phyloP scores from a whole-genome alignment of 2,888 invertebrate genomes.

The Corythucha ciliata region DNA sequence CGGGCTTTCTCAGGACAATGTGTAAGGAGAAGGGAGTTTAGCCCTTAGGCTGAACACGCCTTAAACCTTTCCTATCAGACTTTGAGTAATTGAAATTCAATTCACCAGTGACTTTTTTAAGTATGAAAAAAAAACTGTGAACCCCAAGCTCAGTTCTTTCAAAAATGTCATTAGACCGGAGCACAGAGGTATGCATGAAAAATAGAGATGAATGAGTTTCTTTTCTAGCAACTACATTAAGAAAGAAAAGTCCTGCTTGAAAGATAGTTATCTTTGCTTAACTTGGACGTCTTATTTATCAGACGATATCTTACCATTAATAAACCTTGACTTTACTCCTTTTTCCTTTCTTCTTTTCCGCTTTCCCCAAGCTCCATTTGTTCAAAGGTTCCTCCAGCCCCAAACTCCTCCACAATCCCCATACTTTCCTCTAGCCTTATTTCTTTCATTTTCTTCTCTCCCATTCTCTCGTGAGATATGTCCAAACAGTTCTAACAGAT shows the following conservation, averaged over 20 bases:
- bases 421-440: not conserved
- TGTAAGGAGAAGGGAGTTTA: no score
- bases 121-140: no score
- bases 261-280: slow-evolving; percentile 21
- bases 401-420: slow-evolving; percentile 3
- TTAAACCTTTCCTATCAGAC: no score
- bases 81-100: no score
- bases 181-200: no score
- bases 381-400: slow-evolving; percentile 11
- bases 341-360: slow-evolving; percentile 3
- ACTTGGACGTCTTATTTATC: slow-evolving; percentile 24
- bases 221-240: not conserved
- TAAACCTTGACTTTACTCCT: slow-evolving; percentile 21
- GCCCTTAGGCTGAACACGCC: no score
- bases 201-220: no score
- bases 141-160: no score
- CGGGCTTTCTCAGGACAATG: no score
- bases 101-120: no score
- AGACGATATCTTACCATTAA: slow-evolving; percentile 27
- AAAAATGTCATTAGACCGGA: no score
- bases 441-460: not conserved
- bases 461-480: slow-evolving; percentile 16
- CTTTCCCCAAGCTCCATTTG: not conserved
- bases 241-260: not conserved
- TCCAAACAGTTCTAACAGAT: slow-evolving; percentile 15